Evolutionary conservation across 2,113 vertebrate genomes (phyloP), one percentile per base, ranked within the genome.

Genomic region (Cyanistes caeruleus): DNA sequence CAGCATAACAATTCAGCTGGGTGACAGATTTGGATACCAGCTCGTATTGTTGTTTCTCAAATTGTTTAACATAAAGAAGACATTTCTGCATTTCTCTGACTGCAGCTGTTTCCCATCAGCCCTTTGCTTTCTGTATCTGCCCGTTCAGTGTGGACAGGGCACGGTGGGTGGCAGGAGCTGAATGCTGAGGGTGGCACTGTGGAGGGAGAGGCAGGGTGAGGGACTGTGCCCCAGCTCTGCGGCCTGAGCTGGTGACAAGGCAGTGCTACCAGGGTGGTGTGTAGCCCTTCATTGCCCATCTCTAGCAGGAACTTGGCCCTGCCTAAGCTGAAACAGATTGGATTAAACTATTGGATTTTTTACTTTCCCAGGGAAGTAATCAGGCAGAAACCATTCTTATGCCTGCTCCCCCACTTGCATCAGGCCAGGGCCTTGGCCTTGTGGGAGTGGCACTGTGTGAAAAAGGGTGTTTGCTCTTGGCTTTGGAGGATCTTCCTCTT

Each of bases 101-200:
- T 78, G 77, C 39, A 59, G 48, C 48, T 73, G 37, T 84, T 75
- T 46, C 30, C 11, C 43, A 7, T 21, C 22, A 64, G 15, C 15
- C n/a, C 46, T 59, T 59, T 41, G 7, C 59, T 73, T 33, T 62
- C 59, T 0, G 0, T 35, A 7, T 9, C 21, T 68, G 35, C 19
- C 41, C 1, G 7, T 27, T 56, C 65, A 0, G 14, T 13, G 44
- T 3, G 31, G 41, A 0, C 16, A 11, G 65, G 4, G 23, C 4
- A 0, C 1, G 14, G 6, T 9, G 0, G 0, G 28, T 6, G 76
- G 37, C 56, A n/a, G 53, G 63, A 46, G 51, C 31, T 5, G 1
- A 5, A 2, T 17, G 44, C 27, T 33, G 59, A 4, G 15, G 10
- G 58, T 0, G 17, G 2, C 21, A 56, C 27, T 1, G 1, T 0